A percentile compares a stretch with the other conserved stretches of the same genome.
These are phyloP conservation scores for Decapterus maruadsi DNA, from an alignment of 2,797 vertebrate species.

Conservation along the genomic window DNA sequence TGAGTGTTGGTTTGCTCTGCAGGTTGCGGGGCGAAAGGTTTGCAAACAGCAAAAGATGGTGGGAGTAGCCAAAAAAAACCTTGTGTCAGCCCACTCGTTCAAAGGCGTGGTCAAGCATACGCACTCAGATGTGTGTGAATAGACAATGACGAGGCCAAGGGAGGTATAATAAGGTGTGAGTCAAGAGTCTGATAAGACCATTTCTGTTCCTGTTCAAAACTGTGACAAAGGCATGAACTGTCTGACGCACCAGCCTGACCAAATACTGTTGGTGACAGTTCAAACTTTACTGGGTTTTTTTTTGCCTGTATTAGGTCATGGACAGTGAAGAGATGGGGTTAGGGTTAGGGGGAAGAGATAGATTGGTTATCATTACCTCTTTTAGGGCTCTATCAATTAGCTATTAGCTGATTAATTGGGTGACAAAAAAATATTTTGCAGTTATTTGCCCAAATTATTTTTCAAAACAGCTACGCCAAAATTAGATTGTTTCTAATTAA, in stretches of 20 bases:
- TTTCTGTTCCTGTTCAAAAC: not conserved
- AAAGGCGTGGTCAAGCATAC: not conserved
- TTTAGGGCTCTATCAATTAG: not conserved
- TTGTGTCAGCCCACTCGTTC: constrained; percentile 3
- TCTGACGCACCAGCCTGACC: not conserved
- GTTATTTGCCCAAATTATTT: too few relatives aligned
- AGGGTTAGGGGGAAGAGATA: not conserved
- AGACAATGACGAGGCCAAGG: not conserved
- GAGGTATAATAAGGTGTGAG: not conserved
- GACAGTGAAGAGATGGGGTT: not conserved
- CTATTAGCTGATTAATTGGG: not conserved
- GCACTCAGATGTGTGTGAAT: not conserved
- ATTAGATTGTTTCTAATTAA: not conserved
- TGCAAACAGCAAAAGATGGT: not conserved
- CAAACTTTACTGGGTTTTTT: not conserved
- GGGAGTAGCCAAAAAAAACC: constrained; percentile 22
- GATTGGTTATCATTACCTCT: too few relatives aligned
- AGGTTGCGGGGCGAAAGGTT: not conserved
- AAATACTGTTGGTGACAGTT: not conserved
- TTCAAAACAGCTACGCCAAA: not conserved
- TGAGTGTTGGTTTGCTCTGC: constrained; percentile 29
- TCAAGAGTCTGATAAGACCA: not conserved
- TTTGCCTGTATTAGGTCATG: not conserved
- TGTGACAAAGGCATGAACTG: constrained; percentile 2
- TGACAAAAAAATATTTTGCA: not conserved